These are phyloP conservation scores for Dryas iulia DNA, from an alignment of 1,140 invertebrate species.

Conservation along the genomic window DNA sequence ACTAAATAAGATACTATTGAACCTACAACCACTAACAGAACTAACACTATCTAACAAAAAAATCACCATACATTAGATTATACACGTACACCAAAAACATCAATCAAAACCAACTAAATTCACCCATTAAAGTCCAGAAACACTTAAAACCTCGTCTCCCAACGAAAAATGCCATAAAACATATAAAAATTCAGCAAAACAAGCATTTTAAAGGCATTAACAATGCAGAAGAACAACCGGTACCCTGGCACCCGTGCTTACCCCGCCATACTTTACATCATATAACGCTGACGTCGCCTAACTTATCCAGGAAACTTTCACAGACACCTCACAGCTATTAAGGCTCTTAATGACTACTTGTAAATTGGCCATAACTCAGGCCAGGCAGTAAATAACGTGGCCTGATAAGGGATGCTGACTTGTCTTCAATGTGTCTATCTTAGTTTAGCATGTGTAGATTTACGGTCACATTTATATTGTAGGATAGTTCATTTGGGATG, in stretches of 20 bases:
- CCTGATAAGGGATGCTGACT: conserved; percentile 58
- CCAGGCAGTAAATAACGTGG: conserved; percentile 50
- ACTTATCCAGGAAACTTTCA: conserved; percentile 55
- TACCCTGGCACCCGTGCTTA: not conserved
- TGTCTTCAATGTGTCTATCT: conserved; percentile 56
- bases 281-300: conserved; percentile 52
- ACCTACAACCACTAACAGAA: too few species aligned
- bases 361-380: conserved; percentile 47
- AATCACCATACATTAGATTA: too few species aligned
- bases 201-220: conserved; percentile 28
- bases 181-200: not conserved
- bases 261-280: conserved; percentile 30
- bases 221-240: conserved; percentile 32
- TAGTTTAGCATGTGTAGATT: conserved; percentile 56
- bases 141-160: not conserved
- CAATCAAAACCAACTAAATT: not conserved
- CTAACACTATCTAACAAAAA: not conserved
- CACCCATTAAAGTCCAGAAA: not conserved
- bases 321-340: conserved; percentile 64
- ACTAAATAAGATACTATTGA: too few species aligned
- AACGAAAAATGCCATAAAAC: not conserved
- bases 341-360: conserved; percentile 66
- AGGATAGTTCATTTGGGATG: conserved; percentile 32
- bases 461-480: conserved; percentile 51
- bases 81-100: not conserved